Evolutionary conservation across 37 sponge, comb jelly and placozoan species (phyloP), one percentile per base, ranked within the genome.

Genomic region (Spongilla lacustris): DNA sequence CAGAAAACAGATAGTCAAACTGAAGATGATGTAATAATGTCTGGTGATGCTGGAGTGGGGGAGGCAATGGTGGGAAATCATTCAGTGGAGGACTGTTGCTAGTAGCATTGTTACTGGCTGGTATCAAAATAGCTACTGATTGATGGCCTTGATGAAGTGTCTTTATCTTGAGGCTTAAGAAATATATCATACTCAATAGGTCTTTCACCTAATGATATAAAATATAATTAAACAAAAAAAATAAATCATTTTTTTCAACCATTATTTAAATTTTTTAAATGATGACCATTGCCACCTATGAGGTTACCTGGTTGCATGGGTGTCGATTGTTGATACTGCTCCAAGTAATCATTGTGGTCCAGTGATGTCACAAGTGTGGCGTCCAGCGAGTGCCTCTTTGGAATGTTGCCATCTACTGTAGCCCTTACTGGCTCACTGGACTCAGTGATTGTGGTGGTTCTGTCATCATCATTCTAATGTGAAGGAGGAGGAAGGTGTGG

Each of bases 341-440:
- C 33, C 23, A 75, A 82, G 86, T 85, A 81, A 32, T 36, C 48
- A 50, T 81, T 28, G 79, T 49, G 46, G 33, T 72, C 58, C 71
- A 83, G 77, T 50, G 69, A 71, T 8, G 41, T 49, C 50, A 41
- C 84, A 28, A 76, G 66, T 41, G 41, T 41, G 41, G 41, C 6
- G 41, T 41, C 41, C 41, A 41, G 41, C 41, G 41, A 41, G 41
- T 41, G 41, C 6, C 41, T 41, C 41, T 41, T 41, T 41, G 84
- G 58, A 19, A 76, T 75, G 49, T 90, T 78, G 0, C 91, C 91
- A 46, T 90, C 91, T 32, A 90, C 91, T 0, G 91, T 90, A 58
- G 91, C 91, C 19, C 85, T 49, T 30, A 90, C 73, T 3, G 71
- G 31, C 41, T 41, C 41, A 41, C 41, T 41, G 41, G 41, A 41